Conservation (phyloP, 92 coral and sea anemone genomes). For the Siderastrea radians region DNA sequence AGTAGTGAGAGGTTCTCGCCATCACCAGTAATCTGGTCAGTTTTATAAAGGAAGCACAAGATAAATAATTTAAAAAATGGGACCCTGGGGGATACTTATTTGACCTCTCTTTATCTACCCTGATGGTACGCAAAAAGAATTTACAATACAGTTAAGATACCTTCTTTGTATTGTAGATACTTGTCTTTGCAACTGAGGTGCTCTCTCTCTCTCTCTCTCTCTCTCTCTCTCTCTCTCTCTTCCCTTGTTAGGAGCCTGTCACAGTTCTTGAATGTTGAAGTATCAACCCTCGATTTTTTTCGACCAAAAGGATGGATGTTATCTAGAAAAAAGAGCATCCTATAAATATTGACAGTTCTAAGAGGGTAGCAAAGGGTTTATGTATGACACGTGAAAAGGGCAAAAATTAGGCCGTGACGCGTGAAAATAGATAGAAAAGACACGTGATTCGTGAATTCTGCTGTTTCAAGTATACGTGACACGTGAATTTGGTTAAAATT, state of each 20-base stretch:
- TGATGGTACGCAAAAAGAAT: not conserved
- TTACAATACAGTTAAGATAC: not conserved
- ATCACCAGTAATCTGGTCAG: not conserved
- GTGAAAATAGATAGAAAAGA: too few species aligned
- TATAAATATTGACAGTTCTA: constrained; percentile 7
- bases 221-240: constrained; percentile 14
- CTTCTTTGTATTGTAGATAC: constrained; percentile 25
- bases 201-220: constrained; percentile 14
- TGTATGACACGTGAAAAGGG: not conserved
- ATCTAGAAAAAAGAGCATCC: not conserved
- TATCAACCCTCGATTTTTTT: not conserved
- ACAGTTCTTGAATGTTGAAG: not conserved
- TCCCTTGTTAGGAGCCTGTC: constrained; percentile 15
- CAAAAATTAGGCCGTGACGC: too few species aligned
- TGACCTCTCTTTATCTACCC: not conserved
- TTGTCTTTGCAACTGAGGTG: constrained; percentile 4
- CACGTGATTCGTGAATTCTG: too few species aligned
- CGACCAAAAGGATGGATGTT: not conserved
- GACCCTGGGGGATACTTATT: not conserved
- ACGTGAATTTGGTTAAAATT: too few species aligned
- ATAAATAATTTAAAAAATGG: not conserved
- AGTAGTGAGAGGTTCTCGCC: not conserved
- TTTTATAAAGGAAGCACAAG: not conserved
- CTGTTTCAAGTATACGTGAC: too few species aligned
- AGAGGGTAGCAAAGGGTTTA: not conserved